Percentiles rank a stretch among this genome's conserved stretches.
Conservation (phyloP, 2,888 invertebrate genomes). For the Uropetala carovei region DNA sequence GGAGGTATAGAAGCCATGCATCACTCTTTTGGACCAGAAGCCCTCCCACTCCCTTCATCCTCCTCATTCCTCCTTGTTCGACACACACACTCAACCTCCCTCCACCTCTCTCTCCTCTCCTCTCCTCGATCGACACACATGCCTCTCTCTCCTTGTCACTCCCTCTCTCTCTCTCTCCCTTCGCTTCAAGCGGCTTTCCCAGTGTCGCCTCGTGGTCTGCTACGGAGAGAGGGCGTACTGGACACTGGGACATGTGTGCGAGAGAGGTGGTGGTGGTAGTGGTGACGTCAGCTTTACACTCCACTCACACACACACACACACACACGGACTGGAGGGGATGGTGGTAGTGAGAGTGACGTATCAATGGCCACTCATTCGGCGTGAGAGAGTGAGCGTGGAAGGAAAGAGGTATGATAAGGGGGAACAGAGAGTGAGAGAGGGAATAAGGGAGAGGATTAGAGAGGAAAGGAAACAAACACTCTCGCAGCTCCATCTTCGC, state of each 20-base stretch:
- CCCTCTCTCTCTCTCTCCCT: not conserved
- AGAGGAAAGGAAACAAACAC: constrained; percentile 21
- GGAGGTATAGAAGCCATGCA: not conserved
- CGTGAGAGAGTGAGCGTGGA: not conserved
- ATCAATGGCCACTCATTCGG: constrained; percentile 32
- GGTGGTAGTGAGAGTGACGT: not conserved
- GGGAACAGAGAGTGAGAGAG: not conserved
- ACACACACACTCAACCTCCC: not conserved
- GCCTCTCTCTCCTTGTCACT: not conserved
- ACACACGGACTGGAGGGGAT: not conserved
- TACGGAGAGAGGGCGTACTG: constrained; percentile 8
- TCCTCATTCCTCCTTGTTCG: not conserved
- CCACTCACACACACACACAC: constrained; percentile 7
- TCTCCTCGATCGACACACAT: not conserved
- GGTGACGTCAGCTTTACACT: constrained; percentile 42
- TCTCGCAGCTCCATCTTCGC: constrained; percentile 27
- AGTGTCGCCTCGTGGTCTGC: constrained; percentile 38
- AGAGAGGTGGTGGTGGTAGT: not conserved
- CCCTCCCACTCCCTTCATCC: not conserved
- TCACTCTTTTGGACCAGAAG: not conserved
- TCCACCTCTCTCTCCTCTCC: no score
- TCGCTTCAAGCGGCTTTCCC: not conserved
- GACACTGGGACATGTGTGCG: constrained; percentile 23
- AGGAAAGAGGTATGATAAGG: not conserved
- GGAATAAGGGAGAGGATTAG: not conserved